Evolutionary conservation across 64 coral and sea anemone species (phyloP).

Genomic region (Montipora cactus): DNA sequence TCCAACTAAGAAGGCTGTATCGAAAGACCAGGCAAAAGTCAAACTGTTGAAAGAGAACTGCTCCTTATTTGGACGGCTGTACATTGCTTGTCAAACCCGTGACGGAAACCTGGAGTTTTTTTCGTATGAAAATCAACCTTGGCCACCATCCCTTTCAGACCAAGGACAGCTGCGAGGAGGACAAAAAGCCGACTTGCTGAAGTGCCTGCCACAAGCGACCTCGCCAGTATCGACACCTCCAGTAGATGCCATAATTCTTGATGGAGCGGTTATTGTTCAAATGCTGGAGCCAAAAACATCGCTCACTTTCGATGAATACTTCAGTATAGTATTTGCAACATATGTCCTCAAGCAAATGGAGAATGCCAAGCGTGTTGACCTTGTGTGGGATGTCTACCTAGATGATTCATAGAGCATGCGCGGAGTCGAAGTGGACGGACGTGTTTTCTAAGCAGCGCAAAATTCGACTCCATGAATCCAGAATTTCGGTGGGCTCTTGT

Average conservation of each 20-base stretch:
- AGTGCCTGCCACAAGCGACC: constrained; percentile 68
- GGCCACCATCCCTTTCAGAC: constrained; percentile 66
- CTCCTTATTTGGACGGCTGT: constrained; percentile 50
- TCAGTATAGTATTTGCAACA: constrained; percentile 31
- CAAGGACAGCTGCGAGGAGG: constrained; percentile 69
- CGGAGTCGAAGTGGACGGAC: no score
- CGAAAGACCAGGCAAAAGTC: constrained; percentile 51
- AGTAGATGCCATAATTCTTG: constrained; percentile 60
- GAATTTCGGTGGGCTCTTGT: no score
- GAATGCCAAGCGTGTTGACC: constrained; percentile 27
- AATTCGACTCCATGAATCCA: no score
- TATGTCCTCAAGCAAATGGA: constrained; percentile 58
- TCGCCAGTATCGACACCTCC: constrained; percentile 55
- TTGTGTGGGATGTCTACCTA: constrained; percentile 64
- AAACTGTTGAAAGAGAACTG: constrained; percentile 57
- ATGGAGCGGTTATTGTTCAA: constrained; percentile 48
- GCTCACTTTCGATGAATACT: constrained; percentile 40
- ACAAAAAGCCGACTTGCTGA: constrained; percentile 69
- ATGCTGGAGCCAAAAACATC: constrained; percentile 68
- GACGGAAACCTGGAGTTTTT: constrained; percentile 57
- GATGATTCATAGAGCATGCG: constrained; percentile 9
- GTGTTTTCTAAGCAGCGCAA: no score
- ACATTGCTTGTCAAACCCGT: constrained; percentile 37
- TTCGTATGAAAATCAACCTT: constrained; percentile 71
- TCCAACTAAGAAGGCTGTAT: constrained; percentile 40